Conservation (phyloP, 1,140 invertebrate species). For the Holotrichia oblita region DNA sequence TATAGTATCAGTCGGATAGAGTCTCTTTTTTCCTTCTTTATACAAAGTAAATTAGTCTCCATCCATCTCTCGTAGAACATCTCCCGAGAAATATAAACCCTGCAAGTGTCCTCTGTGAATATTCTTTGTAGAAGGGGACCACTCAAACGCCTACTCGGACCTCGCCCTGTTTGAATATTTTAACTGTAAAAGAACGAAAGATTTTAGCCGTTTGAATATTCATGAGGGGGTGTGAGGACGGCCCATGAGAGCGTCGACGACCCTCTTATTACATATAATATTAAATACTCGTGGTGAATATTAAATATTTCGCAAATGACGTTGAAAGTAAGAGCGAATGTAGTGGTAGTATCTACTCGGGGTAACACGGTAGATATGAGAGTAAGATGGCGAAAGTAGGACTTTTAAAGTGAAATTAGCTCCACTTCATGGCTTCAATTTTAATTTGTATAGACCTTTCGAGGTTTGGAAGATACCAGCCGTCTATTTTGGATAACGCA, state of each 20-base stretch:
- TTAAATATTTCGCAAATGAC: not conserved
- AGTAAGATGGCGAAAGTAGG: not conserved
- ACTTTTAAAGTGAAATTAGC: constrained; percentile 4
- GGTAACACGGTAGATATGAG: not conserved
- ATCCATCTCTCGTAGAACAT: too few species aligned
- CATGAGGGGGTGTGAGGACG: not conserved
- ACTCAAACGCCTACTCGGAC: constrained; percentile 44
- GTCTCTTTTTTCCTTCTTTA: too few species aligned
- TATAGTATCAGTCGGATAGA: too few species aligned
- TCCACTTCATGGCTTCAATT: constrained; percentile 11
- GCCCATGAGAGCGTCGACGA: not conserved
- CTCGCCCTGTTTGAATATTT: not conserved
- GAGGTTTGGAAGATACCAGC: not conserved
- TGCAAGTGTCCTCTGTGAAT: too few species aligned
- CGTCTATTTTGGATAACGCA: not conserved
- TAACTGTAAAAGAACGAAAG: constrained; percentile 13
- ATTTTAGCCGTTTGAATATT: not conserved
- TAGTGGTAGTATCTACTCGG: not conserved
- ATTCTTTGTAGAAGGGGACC: too few species aligned
- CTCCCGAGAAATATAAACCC: too few species aligned
- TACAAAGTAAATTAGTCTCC: too few species aligned
- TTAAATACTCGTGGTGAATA: constrained; percentile 7
- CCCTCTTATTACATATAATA: constrained; percentile 4
- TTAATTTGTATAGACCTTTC: not conserved
- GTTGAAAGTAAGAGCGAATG: not conserved